These are phyloP conservation scores for Anolis carolinensis DNA, from an alignment of 2,113 vertebrate genomes.

Conservation along the genomic window DNA sequence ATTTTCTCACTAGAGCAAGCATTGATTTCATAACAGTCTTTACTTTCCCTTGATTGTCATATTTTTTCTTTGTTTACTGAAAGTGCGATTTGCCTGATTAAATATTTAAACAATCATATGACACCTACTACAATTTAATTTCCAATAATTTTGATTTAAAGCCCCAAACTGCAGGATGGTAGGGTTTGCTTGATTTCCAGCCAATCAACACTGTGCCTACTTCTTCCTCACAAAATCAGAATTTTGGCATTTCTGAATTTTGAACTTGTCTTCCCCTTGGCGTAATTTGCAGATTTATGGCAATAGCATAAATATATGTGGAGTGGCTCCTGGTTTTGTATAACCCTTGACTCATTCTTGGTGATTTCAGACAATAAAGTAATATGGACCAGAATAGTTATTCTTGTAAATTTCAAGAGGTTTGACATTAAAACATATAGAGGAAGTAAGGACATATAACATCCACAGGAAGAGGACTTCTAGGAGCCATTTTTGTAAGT, in stretches of 20 bases:
- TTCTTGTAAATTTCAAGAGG: neutral
- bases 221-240: too few relatives aligned
- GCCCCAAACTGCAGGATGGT: too few relatives aligned
- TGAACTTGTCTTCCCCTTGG: neutral
- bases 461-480: neutral
- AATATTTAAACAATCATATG: too few relatives aligned
- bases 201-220: too few relatives aligned
- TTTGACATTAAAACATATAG: neutral
- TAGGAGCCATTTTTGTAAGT: slow-evolving; percentile 11
- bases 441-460: neutral
- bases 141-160: too few relatives aligned
- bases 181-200: too few relatives aligned
- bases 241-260: neutral
- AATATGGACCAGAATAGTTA: neutral
- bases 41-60: too few relatives aligned
- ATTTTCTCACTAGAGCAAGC: neutral
- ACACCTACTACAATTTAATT: too few relatives aligned
- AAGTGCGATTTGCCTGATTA: too few relatives aligned
- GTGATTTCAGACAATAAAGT: neutral
- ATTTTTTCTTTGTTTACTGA: too few relatives aligned
- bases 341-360: neutral
- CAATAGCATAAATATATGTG: neutral
- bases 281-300: neutral
- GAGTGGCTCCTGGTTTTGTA: neutral
- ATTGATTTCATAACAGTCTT: neutral